Evolutionary conservation across 2,888 invertebrate species (phyloP).

Genomic region (Pachymerium ferrugineum): DNA sequence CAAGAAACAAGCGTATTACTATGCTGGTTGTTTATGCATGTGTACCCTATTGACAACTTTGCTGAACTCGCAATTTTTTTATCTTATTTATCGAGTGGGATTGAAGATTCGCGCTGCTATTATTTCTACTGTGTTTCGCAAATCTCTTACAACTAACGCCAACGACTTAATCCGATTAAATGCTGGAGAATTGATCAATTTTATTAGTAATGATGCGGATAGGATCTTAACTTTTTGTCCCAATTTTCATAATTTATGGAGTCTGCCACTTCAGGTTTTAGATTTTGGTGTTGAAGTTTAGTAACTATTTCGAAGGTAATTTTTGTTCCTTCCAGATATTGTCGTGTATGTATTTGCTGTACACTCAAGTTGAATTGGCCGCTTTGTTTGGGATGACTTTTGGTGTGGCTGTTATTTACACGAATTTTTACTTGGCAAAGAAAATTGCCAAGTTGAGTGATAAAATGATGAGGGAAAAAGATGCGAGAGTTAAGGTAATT

Average conservation of each 20-base stretch:
- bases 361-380: conserved; percentile 47
- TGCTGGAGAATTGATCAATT: conserved; percentile 51
- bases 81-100: conserved; percentile 44
- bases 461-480: conserved; percentile 53
- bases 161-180: conserved; percentile 33
- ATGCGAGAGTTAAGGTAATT: conserved; percentile 50
- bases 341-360: not conserved
- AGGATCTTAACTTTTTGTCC: conserved; percentile 53
- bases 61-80: conserved; percentile 50
- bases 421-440: conserved; percentile 51
- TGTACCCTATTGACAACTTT: conserved; percentile 47
- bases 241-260: conserved; percentile 54
- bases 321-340: not conserved
- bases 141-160: conserved; percentile 40
- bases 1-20: conserved; percentile 46
- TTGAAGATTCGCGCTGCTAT: conserved; percentile 48
- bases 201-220: conserved; percentile 53
- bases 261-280: conserved; percentile 50
- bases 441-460: conserved; percentile 51
- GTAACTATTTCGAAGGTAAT: not conserved
- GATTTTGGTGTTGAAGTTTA: not conserved
- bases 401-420: conserved; percentile 51
- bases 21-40: conserved; percentile 46
- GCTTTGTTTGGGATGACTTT: conserved; percentile 52
- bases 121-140: conserved; percentile 49